Evolutionary conservation across 2,113 vertebrate species (phyloP).

Genomic region (Odocoileus virginianus): DNA sequence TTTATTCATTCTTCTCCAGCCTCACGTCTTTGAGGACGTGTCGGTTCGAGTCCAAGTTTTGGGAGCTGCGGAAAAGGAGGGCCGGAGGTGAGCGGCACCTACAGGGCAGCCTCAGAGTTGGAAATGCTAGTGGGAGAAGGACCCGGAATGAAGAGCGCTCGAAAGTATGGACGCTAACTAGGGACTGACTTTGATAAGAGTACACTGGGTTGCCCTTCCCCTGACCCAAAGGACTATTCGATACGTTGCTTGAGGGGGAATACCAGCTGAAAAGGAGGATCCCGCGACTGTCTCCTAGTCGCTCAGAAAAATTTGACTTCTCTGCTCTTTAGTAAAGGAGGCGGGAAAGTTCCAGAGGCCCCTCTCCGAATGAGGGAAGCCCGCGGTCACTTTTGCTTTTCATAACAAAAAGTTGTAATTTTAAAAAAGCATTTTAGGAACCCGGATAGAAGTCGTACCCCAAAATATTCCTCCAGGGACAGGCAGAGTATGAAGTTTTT

Average conservation of each 20-base stretch:
- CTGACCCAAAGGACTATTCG: background rate
- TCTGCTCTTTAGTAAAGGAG: background rate
- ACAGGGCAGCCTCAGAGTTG: background rate
- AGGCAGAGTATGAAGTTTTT: background rate
- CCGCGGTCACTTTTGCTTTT: background rate
- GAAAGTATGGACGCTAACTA: background rate
- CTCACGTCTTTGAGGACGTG: background rate
- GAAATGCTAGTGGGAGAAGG: background rate
- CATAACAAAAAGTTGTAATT: background rate
- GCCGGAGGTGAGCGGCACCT: no score
- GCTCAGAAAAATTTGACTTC: background rate
- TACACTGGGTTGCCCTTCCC: no score
- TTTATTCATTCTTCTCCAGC: background rate
- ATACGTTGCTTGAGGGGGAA: background rate
- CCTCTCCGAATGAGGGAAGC: background rate
- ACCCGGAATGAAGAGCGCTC: no score
- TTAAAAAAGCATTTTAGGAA: background rate
- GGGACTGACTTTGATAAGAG: no score
- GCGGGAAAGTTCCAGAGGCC: no score
- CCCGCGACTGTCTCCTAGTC: background rate
- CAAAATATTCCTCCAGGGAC: background rate
- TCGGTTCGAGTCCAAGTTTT: no score
- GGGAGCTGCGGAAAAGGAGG: background rate
- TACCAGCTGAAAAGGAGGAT: background rate
- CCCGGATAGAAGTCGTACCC: background rate